phyloP scores from a whole-genome alignment of 2,888 invertebrate genomes.

The Heliothis peltigera region DNA sequence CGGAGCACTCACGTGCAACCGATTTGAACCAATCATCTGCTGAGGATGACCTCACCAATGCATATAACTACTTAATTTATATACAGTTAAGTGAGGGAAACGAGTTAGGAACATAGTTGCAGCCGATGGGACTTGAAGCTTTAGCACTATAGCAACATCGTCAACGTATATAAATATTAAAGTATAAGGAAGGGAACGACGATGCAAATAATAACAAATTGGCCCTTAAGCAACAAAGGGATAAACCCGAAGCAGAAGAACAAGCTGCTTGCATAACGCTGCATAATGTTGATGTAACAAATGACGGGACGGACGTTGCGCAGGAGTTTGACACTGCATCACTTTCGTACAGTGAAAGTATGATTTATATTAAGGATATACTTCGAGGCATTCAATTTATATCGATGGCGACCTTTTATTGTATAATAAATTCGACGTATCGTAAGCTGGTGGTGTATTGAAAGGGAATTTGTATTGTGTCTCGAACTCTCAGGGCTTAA shows the following conservation, averaged over 20 bases:
- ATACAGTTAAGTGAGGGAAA: slow-evolving; percentile 11
- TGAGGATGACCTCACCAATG: slow-evolving; percentile 46
- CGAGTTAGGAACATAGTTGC: slow-evolving; percentile 16
- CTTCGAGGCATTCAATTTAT: slow-evolving; percentile 49
- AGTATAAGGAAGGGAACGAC: not conserved
- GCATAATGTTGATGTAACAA: slow-evolving; percentile 50
- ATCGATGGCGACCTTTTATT: slow-evolving; percentile 55
- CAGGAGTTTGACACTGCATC: slow-evolving; percentile 57
- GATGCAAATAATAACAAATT: slow-evolving; percentile 16
- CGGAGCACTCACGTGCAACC: slow-evolving; percentile 32
- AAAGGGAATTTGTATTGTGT: slow-evolving; percentile 23
- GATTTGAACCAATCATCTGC: slow-evolving; percentile 40
- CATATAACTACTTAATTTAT: slow-evolving; percentile 26
- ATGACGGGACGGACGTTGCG: slow-evolving; percentile 48
- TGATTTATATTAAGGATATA: slow-evolving; percentile 61
- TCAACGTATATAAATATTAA: not conserved
- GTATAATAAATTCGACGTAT: slow-evolving; percentile 39
- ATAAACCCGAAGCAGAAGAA: slow-evolving; percentile 44
- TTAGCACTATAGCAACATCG: slow-evolving; percentile 1
- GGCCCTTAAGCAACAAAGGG: slow-evolving; percentile 38
- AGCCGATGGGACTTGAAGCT: slow-evolving; percentile 6
- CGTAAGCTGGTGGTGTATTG: slow-evolving; percentile 17
- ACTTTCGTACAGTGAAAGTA: slow-evolving; percentile 61
- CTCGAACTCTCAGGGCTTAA: slow-evolving; percentile 7
- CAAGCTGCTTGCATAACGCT: slow-evolving; percentile 48